phyloP scores from a whole-genome alignment of 1,140 invertebrate genomes.

The Macrocentrus cingulum region DNA sequence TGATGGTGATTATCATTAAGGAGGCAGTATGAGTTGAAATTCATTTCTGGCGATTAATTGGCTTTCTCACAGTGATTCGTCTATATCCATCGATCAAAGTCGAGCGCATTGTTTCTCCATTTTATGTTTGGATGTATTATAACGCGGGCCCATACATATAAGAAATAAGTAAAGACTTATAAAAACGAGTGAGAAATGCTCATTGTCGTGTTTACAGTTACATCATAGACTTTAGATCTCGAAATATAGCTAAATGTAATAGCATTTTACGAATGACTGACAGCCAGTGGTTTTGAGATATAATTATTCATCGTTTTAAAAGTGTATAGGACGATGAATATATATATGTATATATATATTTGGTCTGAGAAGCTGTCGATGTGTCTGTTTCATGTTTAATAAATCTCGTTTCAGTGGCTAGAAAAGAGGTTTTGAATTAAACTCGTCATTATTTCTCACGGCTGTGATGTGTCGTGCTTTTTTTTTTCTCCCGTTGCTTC shows the following conservation, averaged over 20 bases:
- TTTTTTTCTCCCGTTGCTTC: constrained; percentile 14
- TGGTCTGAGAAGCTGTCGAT: constrained; percentile 1
- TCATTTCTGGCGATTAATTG: constrained; percentile 19
- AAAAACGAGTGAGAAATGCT: neutral
- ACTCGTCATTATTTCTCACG: constrained; percentile 6
- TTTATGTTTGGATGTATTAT: neutral
- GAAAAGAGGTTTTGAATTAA: neutral
- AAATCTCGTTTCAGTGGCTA: constrained; percentile 1
- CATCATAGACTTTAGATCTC: neutral
- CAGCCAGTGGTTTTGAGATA: constrained; percentile 7
- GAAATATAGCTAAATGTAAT: constrained; percentile 13
- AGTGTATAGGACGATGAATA: neutral
- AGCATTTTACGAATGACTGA: constrained; percentile 8
- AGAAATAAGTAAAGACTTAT: no score
- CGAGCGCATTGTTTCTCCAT: constrained; percentile 21
- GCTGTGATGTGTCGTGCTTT: neutral
- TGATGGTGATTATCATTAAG: no score
- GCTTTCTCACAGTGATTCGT: constrained; percentile 20
- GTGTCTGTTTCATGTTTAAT: neutral
- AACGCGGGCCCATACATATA: no score
- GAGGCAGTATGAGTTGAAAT: no score
- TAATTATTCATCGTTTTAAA: constrained; percentile 17
- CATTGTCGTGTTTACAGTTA: constrained; percentile 1
- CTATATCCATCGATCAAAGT: constrained; percentile 28
- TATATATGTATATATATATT: neutral